Evolutionary conservation across 1,140 invertebrate species (phyloP).

Genomic region (Luehdorfia chinensis): DNA sequence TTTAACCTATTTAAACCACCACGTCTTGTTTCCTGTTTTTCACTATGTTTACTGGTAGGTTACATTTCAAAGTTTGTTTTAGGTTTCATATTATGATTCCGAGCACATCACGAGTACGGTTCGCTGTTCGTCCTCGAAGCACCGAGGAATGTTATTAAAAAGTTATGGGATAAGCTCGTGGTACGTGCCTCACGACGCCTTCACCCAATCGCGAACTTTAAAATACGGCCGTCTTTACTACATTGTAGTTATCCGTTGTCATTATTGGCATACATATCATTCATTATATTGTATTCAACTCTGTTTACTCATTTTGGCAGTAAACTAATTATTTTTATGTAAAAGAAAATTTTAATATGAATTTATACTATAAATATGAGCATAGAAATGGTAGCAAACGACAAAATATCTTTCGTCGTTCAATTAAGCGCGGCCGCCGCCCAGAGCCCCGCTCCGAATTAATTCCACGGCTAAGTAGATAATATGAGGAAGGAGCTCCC

Average conservation of each 20-base stretch:
- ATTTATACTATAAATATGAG: too few species aligned
- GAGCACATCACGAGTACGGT: conserved; percentile 49
- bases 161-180: conserved; percentile 63
- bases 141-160: conserved; percentile 69
- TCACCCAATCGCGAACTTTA: conserved; percentile 57
- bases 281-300: too few species aligned
- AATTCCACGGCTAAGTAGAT: conserved; percentile 73
- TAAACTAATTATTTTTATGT: too few species aligned
- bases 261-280: too few species aligned
- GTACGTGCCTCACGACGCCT: conserved; percentile 46
- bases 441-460: conserved; percentile 50
- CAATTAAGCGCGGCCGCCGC: conserved; percentile 42
- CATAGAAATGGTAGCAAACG: conserved; percentile 15
- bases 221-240: conserved; percentile 36
- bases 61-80: not conserved
- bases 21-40: too few species aligned
- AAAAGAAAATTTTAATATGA: too few species aligned
- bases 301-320: too few species aligned
- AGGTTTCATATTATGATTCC: conserved; percentile 45
- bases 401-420: conserved; percentile 36
- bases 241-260: conserved; percentile 11
- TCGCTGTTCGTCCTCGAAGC: conserved; percentile 46
- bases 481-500: conserved; percentile 61
- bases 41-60: too few species aligned
- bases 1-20: too few species aligned